phyloP scores from a whole-genome alignment of 2,113 vertebrate species.

The Mus spicilegus region DNA sequence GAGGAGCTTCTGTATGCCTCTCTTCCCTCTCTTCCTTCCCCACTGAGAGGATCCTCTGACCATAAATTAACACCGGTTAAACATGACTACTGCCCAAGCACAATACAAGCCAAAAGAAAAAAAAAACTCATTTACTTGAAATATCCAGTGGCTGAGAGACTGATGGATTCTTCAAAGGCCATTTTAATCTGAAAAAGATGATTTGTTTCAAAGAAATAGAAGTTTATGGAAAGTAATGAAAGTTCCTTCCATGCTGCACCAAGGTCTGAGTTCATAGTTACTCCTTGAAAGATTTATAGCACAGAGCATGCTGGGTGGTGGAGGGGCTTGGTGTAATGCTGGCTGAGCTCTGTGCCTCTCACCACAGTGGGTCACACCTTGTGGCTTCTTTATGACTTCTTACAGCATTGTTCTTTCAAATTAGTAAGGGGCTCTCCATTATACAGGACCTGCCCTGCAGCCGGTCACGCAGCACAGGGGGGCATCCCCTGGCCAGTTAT shows the following conservation, averaged over 20 bases:
- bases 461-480: neutral
- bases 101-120: neutral
- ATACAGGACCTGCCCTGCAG: neutral
- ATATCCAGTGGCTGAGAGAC: slow-evolving; percentile 92
- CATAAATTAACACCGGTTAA: too few species aligned
- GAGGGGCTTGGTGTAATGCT: neutral
- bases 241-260: neutral
- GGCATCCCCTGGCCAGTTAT: neutral
- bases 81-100: neutral
- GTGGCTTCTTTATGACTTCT: neutral
- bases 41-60: neutral
- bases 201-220: slow-evolving; percentile 40
- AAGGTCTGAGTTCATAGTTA: neutral
- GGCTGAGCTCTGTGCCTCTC: neutral
- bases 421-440: neutral
- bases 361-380: neutral
- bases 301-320: neutral
- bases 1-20: neutral
- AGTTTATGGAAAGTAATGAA: neutral
- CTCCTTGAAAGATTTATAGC: neutral
- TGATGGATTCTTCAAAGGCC: slow-evolving; percentile 90
- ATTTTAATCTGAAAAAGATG: slow-evolving; percentile 84
- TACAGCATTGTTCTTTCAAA: neutral
- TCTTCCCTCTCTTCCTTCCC: neutral
- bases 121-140: slow-evolving; percentile 86